phyloP scores from a whole-genome alignment of 64 coral and sea anemone genomes.

The Dendrophyllia cribrosa region DNA sequence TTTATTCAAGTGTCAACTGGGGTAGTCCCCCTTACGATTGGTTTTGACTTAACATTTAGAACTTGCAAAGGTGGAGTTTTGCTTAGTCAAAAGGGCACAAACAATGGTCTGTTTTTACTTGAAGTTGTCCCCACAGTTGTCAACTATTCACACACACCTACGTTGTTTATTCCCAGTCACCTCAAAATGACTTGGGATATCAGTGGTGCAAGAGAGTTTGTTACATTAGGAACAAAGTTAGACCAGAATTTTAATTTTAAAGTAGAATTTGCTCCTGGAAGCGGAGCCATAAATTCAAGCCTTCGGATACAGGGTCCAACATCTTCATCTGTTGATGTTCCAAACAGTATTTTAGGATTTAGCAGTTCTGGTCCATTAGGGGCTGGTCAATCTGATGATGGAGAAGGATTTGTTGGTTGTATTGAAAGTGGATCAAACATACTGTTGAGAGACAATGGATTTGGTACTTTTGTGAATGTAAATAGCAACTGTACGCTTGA shows the following conservation, averaged over 20 bases:
- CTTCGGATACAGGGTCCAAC: conserved; percentile 26
- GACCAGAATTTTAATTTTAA: conserved; percentile 59
- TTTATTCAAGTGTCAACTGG: conserved; percentile 43
- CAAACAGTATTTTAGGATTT: conserved; percentile 59
- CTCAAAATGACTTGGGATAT: conserved; percentile 66
- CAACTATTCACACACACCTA: conserved; percentile 45
- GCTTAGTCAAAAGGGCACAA: conserved; percentile 59
- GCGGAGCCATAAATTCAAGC: conserved; percentile 47
- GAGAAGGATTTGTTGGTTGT: conserved; percentile 70
- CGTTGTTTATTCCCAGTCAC: conserved; percentile 56
- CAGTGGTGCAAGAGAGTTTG: conserved; percentile 13
- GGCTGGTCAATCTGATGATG: conserved; percentile 10
- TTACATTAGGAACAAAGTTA: conserved; percentile 65
- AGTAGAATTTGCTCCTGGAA: conserved; percentile 65
- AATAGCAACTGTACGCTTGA: conserved; percentile 49
- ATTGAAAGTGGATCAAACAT: conserved; percentile 78
- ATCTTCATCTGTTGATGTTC: background rate
- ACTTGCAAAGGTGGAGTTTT: conserved; percentile 80
- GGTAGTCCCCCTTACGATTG: conserved; percentile 30
- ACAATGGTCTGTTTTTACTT: conserved; percentile 58
- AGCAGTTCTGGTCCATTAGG: conserved; percentile 27
- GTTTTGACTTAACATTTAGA: conserved; percentile 74
- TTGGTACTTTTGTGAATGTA: background rate
- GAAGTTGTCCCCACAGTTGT: conserved; percentile 50
- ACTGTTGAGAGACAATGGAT: background rate